Evolutionary conservation across 2,797 vertebrate species (phyloP), one percentile per base, ranked within the genome.

Genomic region (Falco concolor): DNA sequence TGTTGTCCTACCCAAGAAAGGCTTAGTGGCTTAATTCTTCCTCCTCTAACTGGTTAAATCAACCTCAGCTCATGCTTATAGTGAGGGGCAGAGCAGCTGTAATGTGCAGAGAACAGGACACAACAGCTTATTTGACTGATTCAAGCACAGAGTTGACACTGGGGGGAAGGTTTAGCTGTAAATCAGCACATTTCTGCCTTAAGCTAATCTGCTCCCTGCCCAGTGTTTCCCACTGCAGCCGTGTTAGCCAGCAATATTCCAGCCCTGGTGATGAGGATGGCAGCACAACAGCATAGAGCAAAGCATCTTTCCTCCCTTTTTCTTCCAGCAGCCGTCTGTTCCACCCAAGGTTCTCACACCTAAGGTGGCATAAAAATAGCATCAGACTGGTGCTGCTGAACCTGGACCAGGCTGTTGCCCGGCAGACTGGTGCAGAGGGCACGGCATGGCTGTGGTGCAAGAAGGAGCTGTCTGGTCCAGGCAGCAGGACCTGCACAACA

Each of bases 151-250:
- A 59, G 67, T 49, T 84, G 53, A 72, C 49, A 18, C 42, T 60
- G 87, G 13, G 50, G 61, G 20, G 19, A 78, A 75, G 25, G 50
- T 49, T 89, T 79, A 89, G 68, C 61, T 45, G 65, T 84, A 64
- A 69, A 28, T 91, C 49, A 82, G 74, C 85, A 83, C 68, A 57
- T 82, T 95, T 80, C 45, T 83, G 86, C 79, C 47, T 93, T 87
- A 44, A 69, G 7, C 25, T 65, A 47, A 89, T 95, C 53, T 44
- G 5, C 4, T 67, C 10, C 53, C 50, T 81, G 40, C 53, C 73
- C 69, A 25, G 56, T 3, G 5, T 53, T 80, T 60, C 79, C 16
- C 1, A 3, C 54, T 54, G 60, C 40, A 61, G 63, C 54, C 5
- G 2, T 13, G 19, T 53, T 53, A 73, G 65, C 60, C 87, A 79